Evolutionary conservation across 1,140 invertebrate genomes (phyloP), one percentile per base, ranked within the genome.

Genomic region (Druon quercuslanigerum): DNA sequence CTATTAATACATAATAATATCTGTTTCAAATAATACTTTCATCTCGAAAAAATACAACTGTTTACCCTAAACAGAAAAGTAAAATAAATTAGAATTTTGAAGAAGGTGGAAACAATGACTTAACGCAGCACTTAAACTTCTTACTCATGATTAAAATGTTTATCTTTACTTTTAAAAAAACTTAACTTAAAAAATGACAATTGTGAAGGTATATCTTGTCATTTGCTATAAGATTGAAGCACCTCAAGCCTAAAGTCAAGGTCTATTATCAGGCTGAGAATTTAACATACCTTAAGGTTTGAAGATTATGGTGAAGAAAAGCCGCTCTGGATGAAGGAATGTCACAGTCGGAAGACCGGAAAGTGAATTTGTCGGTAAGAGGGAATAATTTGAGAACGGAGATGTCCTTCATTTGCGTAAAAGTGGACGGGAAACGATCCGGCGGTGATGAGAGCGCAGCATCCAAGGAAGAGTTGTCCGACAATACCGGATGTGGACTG

Each of bases 401-500:
- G 50, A 60, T 16, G 12, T 19, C 51, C 56, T 80, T 76, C 76
- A 83, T 84, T 83, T 82, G 80, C 80, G 80, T 83, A 86, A 86
- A 80, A 81, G 84, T 86, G 83, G 74, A 79, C 76, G 79, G 76
- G 76, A 77, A 80, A 79, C 81, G 74, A 84, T 78, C 54, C 70
- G 82, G 74, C 76, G 73, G 74, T 86, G 86, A 86, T 83, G 86
- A 83, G 81, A 78, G 78, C 81, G 72, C 79, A 79, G 77, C 81
- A 81, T 82, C 83, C 81, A 79, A 82, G 77, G 75, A 76, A 79
- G 83, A 82, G 84, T 83, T 78, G 87, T 79, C 85, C 85, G 84
- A 87, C 80, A 80, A 84, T 85, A 84, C 89, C 90, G 90, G 90
- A 91, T 91, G 89, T 90, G 90, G 90, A 91, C 86, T 90, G 90